A percentile compares a stretch with the other conserved stretches of the same genome.
Conservation (phyloP, 2,888 invertebrate genomes). For the Spodoptera exigua region DNA sequence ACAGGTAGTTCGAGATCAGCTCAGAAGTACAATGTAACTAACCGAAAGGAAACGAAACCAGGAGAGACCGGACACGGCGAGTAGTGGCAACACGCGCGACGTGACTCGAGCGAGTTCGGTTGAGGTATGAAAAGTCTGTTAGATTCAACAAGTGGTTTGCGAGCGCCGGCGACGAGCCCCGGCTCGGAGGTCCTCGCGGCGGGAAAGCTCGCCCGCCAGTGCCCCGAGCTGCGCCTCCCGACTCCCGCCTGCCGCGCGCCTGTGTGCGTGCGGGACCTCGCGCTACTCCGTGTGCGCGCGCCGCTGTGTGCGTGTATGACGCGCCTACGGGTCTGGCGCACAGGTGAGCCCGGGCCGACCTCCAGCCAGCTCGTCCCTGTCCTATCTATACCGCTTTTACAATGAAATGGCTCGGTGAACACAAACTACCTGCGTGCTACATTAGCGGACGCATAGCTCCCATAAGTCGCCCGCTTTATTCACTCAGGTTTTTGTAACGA, state of each 20-base stretch:
- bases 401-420: constrained; percentile 82
- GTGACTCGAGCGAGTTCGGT: constrained; percentile 70
- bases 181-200: constrained; percentile 77
- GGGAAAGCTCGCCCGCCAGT: constrained; percentile 87
- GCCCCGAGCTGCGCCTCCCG: constrained; percentile 69
- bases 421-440: constrained; percentile 80
- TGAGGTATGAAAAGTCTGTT: constrained; percentile 72
- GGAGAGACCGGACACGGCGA: constrained; percentile 58
- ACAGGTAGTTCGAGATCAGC: constrained; percentile 71
- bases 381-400: constrained; percentile 83
- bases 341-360: constrained; percentile 86
- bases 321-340: constrained; percentile 82
- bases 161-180: constrained; percentile 77
- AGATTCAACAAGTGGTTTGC: constrained; percentile 87
- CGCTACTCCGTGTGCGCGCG: constrained; percentile 51
- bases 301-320: constrained; percentile 73
- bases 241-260: constrained; percentile 47
- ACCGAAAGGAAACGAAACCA: constrained; percentile 48
- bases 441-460: constrained; percentile 73
- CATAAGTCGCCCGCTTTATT: constrained; percentile 59
- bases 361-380: constrained; percentile 75
- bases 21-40: constrained; percentile 51
- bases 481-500: constrained; percentile 49
- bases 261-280: constrained; percentile 64
- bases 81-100: constrained; percentile 71